Conservation (phyloP, 2,113 vertebrate genomes). For the Embiotoca jacksoni region DNA sequence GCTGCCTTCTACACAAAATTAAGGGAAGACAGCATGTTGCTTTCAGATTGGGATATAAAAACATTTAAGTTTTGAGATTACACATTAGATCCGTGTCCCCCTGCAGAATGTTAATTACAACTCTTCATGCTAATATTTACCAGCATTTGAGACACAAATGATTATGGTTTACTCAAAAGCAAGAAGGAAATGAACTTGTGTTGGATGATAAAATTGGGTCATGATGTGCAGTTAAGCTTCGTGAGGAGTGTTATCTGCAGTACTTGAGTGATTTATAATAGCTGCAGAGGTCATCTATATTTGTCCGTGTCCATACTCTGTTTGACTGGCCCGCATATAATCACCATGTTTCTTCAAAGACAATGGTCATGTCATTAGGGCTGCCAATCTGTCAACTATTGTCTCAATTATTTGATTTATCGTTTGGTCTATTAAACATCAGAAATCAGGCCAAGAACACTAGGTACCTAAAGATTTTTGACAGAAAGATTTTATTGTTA, state of each 20-base stretch:
- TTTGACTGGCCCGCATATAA: background rate
- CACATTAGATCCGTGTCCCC: too few relatives aligned
- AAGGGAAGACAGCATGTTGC: slow-evolving; percentile 5
- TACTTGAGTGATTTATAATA: background rate
- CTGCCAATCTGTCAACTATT: background rate
- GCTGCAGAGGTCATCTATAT: background rate
- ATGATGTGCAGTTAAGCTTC: background rate
- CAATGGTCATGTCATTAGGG: background rate
- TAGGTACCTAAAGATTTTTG: too few relatives aligned
- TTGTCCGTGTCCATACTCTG: too few relatives aligned
- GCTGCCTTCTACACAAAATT: background rate
- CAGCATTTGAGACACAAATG: background rate
- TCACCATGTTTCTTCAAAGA: too few relatives aligned
- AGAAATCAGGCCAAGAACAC: too few relatives aligned
- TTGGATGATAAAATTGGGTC: background rate
- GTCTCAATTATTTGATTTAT: background rate
- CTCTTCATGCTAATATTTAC: too few relatives aligned
- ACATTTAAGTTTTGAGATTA: background rate
- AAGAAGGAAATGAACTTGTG: background rate
- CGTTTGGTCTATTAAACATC: too few relatives aligned
- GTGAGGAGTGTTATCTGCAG: background rate
- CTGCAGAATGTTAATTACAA: background rate
- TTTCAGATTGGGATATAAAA: slow-evolving; percentile 2
- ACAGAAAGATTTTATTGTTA: too few relatives aligned
- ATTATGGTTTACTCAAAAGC: background rate